Conservation (phyloP, 2,888 invertebrate genomes). For the Eilema griseolum region DNA sequence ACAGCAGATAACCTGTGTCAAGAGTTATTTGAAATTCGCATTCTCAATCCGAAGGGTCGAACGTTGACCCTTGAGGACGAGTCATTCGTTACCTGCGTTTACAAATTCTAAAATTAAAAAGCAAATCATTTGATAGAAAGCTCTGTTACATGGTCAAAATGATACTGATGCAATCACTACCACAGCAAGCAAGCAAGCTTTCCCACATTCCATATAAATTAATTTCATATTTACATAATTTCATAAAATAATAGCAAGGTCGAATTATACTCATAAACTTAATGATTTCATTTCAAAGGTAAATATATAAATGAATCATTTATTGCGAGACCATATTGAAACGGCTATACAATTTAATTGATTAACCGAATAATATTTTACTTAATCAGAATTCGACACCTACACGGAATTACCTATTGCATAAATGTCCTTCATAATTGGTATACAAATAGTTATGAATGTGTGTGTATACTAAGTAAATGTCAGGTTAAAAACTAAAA, state of each 20-base stretch:
- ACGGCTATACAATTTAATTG: conserved; percentile 18
- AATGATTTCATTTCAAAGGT: background rate
- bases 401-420: conserved; percentile 8
- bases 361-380: conserved; percentile 8
- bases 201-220: background rate
- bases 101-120: background rate
- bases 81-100: conserved; percentile 27
- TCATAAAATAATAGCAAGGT: background rate
- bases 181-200: background rate
- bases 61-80: conserved; percentile 36
- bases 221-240: background rate
- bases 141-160: background rate
- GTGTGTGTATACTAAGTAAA: background rate
- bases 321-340: conserved; percentile 15
- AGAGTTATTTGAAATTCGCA: background rate
- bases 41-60: conserved; percentile 39
- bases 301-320: background rate
- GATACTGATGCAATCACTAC: background rate
- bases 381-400: conserved; percentile 1
- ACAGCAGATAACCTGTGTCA: background rate
- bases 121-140: background rate
- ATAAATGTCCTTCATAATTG: background rate
- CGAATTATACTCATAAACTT: background rate
- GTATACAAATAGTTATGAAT: background rate
- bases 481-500: background rate